Evolutionary conservation across 2,113 vertebrate species (phyloP), one percentile per base, ranked within the genome.

Genomic region (Rousettus leschenaultii): DNA sequence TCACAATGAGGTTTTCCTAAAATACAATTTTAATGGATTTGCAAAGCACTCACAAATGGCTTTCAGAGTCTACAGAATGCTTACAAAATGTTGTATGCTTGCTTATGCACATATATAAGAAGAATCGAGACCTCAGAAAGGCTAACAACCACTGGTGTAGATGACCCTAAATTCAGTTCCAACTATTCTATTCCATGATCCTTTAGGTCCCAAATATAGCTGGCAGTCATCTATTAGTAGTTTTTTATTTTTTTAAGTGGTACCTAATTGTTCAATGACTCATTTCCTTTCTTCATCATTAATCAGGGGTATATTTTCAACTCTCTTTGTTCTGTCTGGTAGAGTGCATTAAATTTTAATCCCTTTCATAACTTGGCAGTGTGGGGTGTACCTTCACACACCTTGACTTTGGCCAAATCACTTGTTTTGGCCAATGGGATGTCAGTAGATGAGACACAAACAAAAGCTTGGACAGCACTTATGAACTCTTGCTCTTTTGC

Each of bases 201-300:
- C 24, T 28, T 40, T 24, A 45, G 43, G 19, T 53, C 19, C 35
- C 90, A 16, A 83, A 55, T 63, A 59, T 35, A 59, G n/a, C 11
- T 66, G 59, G 28, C 15, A 59, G 22, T 48, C 33, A 85, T 93
- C 38, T 77, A 16, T 68, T n/a, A 61, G 48, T 24, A 38, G 43
- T 33, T 59, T 90, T 51, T 55, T 26, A 4, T 53, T 80, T 70
- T 63, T 82, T 48, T 30, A 80, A 68, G 86, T n/a, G 1, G 22
- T 5, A 51, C 45, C 11, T 82, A 57, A 70, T 61, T 90, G 30
- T 75, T 84, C 84, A 87, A 35, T 26, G 40, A 45, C 28, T 89
- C n/a, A 22, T 84, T 95, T 95, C 28, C 55, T 90, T 90, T 93
- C 61, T 70, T 77, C 16, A 70, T 68, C n/a, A 80, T 90, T 83